phyloP scores from a whole-genome alignment of 2,888 invertebrate genomes.

The Anaspis maculata region DNA sequence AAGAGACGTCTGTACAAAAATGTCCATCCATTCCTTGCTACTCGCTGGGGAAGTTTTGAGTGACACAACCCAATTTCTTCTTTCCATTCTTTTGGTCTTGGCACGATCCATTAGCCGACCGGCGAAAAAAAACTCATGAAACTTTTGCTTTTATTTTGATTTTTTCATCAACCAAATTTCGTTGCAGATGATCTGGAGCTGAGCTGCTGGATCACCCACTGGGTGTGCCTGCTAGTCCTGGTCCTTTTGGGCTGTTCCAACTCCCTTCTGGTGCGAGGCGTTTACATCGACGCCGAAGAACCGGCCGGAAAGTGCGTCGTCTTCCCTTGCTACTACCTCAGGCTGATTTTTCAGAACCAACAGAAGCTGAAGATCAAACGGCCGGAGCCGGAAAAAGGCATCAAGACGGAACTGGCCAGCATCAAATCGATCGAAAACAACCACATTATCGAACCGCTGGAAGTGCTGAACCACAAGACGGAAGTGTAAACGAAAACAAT shows the following conservation, averaged over 20 bases:
- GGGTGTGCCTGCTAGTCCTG: constrained; percentile 63
- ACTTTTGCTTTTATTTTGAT: no score
- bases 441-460: constrained; percentile 21
- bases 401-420: constrained; percentile 9
- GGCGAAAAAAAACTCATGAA: no score
- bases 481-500: constrained; percentile 14
- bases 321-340: constrained; percentile 75
- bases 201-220: constrained; percentile 75
- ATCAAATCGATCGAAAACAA: constrained; percentile 21
- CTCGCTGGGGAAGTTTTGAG: no score
- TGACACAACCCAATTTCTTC: no score
- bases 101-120: no score
- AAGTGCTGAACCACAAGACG: no score
- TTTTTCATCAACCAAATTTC: neutral
- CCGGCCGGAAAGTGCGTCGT: constrained; percentile 74
- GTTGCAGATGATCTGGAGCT: constrained; percentile 58
- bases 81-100: no score
- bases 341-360: constrained; percentile 66
- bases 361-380: constrained; percentile 40
- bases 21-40: no score
- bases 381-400: constrained; percentile 19
- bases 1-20: no score
- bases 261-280: constrained; percentile 77
- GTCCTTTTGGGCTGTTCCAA: constrained; percentile 79
- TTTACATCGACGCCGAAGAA: constrained; percentile 82